Conservation (phyloP, 2,113 vertebrate species). For the Tragelaphus buxtoni region DNA sequence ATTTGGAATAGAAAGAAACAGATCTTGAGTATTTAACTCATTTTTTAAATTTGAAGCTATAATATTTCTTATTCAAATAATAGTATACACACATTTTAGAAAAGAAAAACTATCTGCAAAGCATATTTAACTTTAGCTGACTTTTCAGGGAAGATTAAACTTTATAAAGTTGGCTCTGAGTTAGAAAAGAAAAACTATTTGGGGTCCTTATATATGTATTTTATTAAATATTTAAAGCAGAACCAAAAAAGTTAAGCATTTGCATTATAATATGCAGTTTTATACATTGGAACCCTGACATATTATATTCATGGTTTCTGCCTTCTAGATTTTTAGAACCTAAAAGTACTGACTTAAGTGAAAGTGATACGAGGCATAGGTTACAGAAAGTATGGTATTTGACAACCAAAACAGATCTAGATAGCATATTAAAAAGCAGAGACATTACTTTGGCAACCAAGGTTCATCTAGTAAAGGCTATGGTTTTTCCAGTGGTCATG, state of each 20-base stretch:
- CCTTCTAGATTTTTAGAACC: background rate
- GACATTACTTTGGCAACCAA: too few relatives aligned
- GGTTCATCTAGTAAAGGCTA: too few relatives aligned
- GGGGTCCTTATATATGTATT: background rate
- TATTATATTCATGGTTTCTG: background rate
- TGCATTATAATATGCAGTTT: background rate
- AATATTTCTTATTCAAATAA: background rate
- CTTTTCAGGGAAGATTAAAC: background rate
- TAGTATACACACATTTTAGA: background rate
- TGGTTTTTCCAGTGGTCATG: too few relatives aligned
- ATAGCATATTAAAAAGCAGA: background rate
- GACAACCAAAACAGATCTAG: background rate
- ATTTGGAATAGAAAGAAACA: background rate
- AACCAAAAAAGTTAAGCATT: background rate
- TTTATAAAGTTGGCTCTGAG: background rate
- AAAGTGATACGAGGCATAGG: background rate
- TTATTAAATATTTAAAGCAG: background rate
- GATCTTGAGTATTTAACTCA: background rate
- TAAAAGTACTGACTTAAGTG: background rate
- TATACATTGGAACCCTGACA: background rate
- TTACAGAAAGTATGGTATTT: background rate
- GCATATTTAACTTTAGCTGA: background rate
- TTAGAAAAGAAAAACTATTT: background rate
- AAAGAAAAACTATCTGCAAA: background rate
- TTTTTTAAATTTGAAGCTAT: background rate